Evolutionary conservation across 2,888 invertebrate genomes (phyloP), one percentile per base, ranked within the genome.

Genomic region (Iphiclides podalirius): DNA sequence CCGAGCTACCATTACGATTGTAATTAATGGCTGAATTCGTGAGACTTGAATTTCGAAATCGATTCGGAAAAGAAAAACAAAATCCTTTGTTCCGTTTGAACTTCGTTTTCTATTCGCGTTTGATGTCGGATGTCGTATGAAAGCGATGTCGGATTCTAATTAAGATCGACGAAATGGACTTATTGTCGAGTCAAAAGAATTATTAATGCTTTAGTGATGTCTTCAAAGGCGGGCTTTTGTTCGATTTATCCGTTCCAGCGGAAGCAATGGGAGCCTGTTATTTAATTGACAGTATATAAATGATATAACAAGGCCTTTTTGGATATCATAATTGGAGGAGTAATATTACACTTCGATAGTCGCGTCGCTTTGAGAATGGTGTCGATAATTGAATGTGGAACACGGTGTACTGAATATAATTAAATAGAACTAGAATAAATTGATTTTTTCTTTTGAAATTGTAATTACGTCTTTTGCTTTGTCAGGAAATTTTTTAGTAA

Each of bases 121-220:
- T 20, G n/a, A n/a, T n/a, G n/a, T n/a, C n/a, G n/a, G n/a, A n/a
- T n/a, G n/a, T n/a, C 3, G 20, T 20, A 20, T 20, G 20, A 3
- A 20, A 20, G 20, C 20, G 20, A 20, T 28, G 28, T 34, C 34
- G 12, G 13, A 26, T 40, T 12, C 28, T 35, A 47, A 47, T 47
- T 40, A 28, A 47, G 26, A 35, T 35, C 23, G 26, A 16, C 16
- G 14, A 23, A 12, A 9, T 14, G 15, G n/a, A 34, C 34, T 11
- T 14, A 7, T 28, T 42, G 14, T 38, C 8, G 2, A 4, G 15
- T 44, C 44, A 44, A 44, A 44, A 28, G 36, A 44, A 44, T 44
- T 44, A 35, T 11, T 4, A 12, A 4, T 23, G 40, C 35, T 13
- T 35, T 13, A 2, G 1, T 4, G 12, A 40, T 11, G 26, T 13